A percentile compares a stretch with the other conserved stretches of the same genome.
These are phyloP conservation scores for Oeneis ivallda DNA, from an alignment of 2,888 invertebrate genomes.

Conservation along the genomic window DNA sequence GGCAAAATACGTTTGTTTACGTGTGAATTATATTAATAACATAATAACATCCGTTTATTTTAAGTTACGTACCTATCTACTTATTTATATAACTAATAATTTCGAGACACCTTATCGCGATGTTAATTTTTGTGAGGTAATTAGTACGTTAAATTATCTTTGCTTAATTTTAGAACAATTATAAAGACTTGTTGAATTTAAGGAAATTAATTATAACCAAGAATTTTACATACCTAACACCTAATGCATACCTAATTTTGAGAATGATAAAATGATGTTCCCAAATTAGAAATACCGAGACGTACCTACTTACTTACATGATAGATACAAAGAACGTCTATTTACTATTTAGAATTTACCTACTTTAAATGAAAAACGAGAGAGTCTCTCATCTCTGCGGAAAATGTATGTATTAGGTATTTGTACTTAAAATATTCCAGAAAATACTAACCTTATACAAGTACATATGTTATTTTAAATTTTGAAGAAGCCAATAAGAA, in stretches of 20 bases:
- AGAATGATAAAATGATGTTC: neutral
- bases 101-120: conserved; percentile 4
- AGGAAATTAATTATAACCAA: conserved; percentile 13
- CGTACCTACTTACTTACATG: too few species aligned
- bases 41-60: neutral
- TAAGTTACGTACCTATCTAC: neutral
- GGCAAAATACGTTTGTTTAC: too few species aligned
- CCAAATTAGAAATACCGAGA: neutral
- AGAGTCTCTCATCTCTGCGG: too few species aligned
- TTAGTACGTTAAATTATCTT: conserved; percentile 16
- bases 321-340: too few species aligned
- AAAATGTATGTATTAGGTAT: neutral
- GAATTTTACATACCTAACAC: neutral
- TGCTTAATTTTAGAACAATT: conserved; percentile 8
- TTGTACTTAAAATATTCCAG: neutral
- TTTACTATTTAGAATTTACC: too few species aligned
- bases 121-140: conserved; percentile 12
- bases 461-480: neutral
- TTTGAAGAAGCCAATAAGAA: neutral
- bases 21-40: too few species aligned
- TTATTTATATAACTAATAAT: conserved; percentile 2
- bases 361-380: too few species aligned
- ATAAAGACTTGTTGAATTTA: conserved; percentile 8
- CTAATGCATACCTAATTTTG: neutral
- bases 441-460: too few species aligned